Evolutionary conservation across 1,140 invertebrate genomes (phyloP).

Genomic region (Carcinoscorpius rotundicauda): DNA sequence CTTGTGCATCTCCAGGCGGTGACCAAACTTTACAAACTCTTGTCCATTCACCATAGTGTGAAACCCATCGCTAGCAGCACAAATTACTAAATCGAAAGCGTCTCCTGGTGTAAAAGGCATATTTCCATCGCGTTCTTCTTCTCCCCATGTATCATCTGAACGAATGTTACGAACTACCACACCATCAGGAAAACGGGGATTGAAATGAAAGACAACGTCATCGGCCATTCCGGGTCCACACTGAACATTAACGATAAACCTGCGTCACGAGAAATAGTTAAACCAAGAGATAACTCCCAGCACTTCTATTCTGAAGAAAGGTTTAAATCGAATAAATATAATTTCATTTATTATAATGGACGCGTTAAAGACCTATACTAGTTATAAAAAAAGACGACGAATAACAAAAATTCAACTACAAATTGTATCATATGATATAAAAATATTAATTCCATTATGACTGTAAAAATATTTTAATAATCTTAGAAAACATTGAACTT

Average conservation of each 20-base stretch:
- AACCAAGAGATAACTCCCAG: background rate
- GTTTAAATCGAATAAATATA: background rate
- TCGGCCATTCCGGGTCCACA: slow-evolving; percentile 12
- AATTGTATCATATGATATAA: too few relatives aligned
- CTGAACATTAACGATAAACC: slow-evolving; percentile 16
- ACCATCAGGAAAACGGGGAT: slow-evolving; percentile 13
- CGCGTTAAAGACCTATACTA: too few relatives aligned
- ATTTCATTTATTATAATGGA: background rate
- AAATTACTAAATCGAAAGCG: slow-evolving; percentile 57
- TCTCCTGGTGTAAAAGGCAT: slow-evolving; percentile 46
- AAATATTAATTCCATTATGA: too few relatives aligned
- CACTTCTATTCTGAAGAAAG: background rate
- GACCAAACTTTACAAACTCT: slow-evolving; percentile 58
- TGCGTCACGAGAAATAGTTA: background rate
- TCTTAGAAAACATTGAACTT: too few relatives aligned
- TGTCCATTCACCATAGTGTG: slow-evolving; percentile 63
- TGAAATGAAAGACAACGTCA: slow-evolving; percentile 19
- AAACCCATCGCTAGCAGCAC: slow-evolving; percentile 48
- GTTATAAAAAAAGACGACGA: too few relatives aligned
- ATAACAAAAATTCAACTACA: too few relatives aligned
- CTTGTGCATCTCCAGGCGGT: slow-evolving; percentile 49
- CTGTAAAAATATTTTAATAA: too few relatives aligned
- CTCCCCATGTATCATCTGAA: slow-evolving; percentile 15
- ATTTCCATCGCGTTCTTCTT: slow-evolving; percentile 10
- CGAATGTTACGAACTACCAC: slow-evolving; percentile 15